Base-by-base conservation (phyloP, 2,113 vertebrate species). In the Nycticebus coucang region DNA sequence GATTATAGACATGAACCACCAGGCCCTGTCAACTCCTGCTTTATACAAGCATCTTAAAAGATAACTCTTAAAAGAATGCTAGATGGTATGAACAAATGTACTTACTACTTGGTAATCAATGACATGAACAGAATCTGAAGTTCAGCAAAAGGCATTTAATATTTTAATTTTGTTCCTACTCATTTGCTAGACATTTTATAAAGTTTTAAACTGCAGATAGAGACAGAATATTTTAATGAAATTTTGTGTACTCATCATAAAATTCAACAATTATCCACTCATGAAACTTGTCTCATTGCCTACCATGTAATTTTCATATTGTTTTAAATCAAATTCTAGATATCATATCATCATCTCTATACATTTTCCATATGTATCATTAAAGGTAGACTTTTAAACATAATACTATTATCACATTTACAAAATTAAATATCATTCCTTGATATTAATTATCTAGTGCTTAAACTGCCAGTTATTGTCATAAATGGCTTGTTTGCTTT, bases 91-190 rank as follows among this genome's bases (percentile, higher is more conserved):
- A 83, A 45, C 60, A 37, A 71, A 28, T 68, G 3, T 74, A 64
- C 26, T 50, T 87, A 3, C 22, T 77, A 89, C 86, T 82, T 86
- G 18, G 10, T 26, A 68, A 57, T 10, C 15, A 79, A 4, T 83
- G 12, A 87, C 22, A n/a, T 72, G 30, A 91, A 60, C 33, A 55
- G 37, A 80, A 75, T 57, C 28, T 88, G 28, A 85, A 72, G 33
- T 85, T 85, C 28, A 88, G 5, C 26, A 79, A 71, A 71, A 35
- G 1, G 21, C 15, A 68, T 69, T 77, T 87, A 28, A 2, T 30
- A 26, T 86, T 87, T 90, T 68, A 78, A 89, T 77, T 95, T 87
- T 69, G 17, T 82, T 93, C 50, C 64, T 74, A 15, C 7, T 85
- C 15, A 66, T 37, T 88, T 75, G 57, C 45, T 74, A 59, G 19